Base-by-base conservation (phyloP, 1,140 invertebrate genomes). In the Agrypnia vestita region DNA sequence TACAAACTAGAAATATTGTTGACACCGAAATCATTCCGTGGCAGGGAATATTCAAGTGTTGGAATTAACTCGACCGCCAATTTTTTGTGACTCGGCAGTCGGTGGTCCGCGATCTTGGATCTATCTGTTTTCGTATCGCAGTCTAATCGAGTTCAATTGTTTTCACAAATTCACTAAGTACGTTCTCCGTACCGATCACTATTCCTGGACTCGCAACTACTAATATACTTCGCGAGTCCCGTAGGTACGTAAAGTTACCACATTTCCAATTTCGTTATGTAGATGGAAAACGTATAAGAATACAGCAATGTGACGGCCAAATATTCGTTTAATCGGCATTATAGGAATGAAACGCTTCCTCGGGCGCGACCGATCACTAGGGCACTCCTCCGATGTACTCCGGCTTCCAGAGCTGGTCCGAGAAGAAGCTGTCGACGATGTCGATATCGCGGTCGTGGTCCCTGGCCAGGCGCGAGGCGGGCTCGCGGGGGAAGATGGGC, bases 391-490 rank as follows among this genome's bases (percentile, higher is more conserved):
- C 84, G 53, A 91, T 90, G 78, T 91, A 90, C 84, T 91, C 90
- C 21, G 90, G 90, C 85, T 91, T 91, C 90, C 90, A 91, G 43
- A 91, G 84, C 84, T 91, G 90, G 84, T 91, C 90, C 43, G 86
- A 86, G 84, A 91, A 91, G 83, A 91, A 91, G 80, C 90, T 89
- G 80, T 90, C 88, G 19, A 91, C 90, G 77, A 90, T 87, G 43
- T 87, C 87, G 35, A 90, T 87, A 79, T 90, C 89, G 56, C 86
- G 84, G 81, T 88, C 86, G 80, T 87, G 86, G 76, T 88, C 87
- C 15, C 79, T 59, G 8, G 55, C 67, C 85, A 82, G 15, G 84
- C 85, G 49, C 21, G 10, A 8, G 17, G 7, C 8, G 1, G 84
- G 10, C 13, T 62, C 78, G 7, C 47, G 56, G 6, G 82, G 77